Evolutionary conservation across 2,888 invertebrate genomes (phyloP).

Genomic region (Odontomyia ornata): DNA sequence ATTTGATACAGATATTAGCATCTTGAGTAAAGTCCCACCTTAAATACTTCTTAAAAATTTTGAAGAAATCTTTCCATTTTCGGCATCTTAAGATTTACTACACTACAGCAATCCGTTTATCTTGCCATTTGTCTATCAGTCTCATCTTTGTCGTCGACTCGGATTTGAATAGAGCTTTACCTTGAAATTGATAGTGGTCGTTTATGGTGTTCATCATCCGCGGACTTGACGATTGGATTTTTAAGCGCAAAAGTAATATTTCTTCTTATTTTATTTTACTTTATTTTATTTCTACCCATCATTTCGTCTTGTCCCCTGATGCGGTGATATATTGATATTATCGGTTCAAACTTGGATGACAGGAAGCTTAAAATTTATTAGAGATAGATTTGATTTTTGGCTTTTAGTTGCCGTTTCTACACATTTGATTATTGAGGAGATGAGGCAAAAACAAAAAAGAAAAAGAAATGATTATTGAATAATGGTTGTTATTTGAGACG

Average conservation of each 20-base stretch:
- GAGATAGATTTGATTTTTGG: neutral
- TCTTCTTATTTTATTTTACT: neutral
- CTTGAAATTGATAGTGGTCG: conserved; percentile 33
- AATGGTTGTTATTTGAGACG: neutral
- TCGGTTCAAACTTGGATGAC: conserved; percentile 18
- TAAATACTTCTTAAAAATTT: neutral
- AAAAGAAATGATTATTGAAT: neutral
- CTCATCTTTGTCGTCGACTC: neutral
- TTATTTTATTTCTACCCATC: neutral
- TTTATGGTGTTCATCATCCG: conserved; percentile 24
- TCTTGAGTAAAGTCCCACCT: neutral
- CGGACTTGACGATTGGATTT: conserved; percentile 18
- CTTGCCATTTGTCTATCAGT: conserved; percentile 4
- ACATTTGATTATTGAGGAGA: too few species aligned
- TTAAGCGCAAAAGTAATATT: neutral
- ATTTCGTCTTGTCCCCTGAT: neutral
- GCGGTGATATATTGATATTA: conserved; percentile 39
- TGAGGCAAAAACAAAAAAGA: neutral
- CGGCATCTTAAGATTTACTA: neutral
- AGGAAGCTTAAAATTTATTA: conserved; percentile 37
- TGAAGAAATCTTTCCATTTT: neutral
- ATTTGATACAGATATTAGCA: neutral
- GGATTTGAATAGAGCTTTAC: conserved; percentile 20
- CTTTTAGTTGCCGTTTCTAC: neutral
- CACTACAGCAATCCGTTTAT: neutral